Evolutionary conservation across 2,888 invertebrate species (phyloP), one percentile per base, ranked within the genome.

Genomic region (Drosophila yooni): DNA sequence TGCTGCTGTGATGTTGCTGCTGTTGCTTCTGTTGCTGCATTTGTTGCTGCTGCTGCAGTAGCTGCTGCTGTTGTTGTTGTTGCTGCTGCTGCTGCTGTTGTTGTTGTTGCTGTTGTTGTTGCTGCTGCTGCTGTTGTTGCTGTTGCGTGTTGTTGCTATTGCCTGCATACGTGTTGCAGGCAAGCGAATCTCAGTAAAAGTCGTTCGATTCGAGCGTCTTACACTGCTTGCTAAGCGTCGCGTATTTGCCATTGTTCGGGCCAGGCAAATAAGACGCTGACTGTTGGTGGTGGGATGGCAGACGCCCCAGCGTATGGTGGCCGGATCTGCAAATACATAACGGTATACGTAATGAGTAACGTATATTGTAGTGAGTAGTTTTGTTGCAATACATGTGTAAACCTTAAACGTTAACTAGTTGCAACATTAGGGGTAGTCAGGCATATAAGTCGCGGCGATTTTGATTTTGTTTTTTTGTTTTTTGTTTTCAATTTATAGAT

Each of bases 221-320:
- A 96, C 98, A 98, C 94, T 98, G 97, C 94, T 97, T 97, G 96
- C 97, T 97, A 94, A 98, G 95, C 94, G 98, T 98, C 94, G 97
- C 97, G 95, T 97, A 98, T 95, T 98, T 97, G 92, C 96, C 96
- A 94, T 96, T 96, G 94, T 97, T 95, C 86, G 95, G 95, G 85
- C 95, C 95, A 50, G 91, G 86, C 91, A 94, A 82, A 92, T 94
- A 93, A 78, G 94, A 94, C 5, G 89, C 82, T 54, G 88, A 82
- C 46, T 91, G 92, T 75, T 94, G 94, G 46, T 91, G 89, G 54
- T 93, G 93, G 74, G 95, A 95, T 53, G 95, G 94, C 91, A 94
- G 91, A 78, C 96, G 95, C 87, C 95, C 96, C 87, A 96, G 94
- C 88, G 95, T 96, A 94, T 95, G 96, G 79, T 93, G 93, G 29